Evolutionary conservation across 2,113 vertebrate genomes (phyloP).

Genomic region (Nettapus auritus): DNA sequence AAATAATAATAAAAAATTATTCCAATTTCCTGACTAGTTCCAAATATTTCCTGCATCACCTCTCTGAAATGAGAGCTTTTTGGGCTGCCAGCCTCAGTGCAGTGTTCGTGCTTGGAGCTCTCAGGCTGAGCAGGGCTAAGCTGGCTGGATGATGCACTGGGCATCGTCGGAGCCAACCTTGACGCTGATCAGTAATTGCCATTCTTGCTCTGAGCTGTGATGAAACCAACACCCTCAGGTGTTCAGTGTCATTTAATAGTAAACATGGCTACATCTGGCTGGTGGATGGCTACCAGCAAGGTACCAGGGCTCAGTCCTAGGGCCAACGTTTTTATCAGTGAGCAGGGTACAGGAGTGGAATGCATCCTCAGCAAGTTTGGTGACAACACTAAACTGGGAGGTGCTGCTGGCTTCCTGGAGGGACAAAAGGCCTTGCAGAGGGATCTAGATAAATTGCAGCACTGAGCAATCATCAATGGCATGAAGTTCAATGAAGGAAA

Average conservation of each 20-base stretch:
- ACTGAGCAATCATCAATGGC: too few relatives aligned
- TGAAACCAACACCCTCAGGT: rapidly evolving
- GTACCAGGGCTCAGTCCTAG: background rate
- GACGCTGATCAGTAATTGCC: rapidly evolving
- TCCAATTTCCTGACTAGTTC: background rate
- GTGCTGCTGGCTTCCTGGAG: background rate
- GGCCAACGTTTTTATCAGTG: background rate
- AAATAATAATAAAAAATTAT: too few relatives aligned
- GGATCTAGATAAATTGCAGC: too few relatives aligned
- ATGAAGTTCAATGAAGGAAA: too few relatives aligned
- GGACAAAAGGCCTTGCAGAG: background rate
- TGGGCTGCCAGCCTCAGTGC: background rate
- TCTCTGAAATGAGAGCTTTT: rapidly evolving
- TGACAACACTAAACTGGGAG: background rate
- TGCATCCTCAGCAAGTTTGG: background rate
- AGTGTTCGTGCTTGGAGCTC: background rate
- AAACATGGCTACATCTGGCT: background rate
- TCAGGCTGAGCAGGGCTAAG: background rate
- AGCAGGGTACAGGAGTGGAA: background rate
- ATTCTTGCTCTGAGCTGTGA: background rate
- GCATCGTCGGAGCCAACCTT: background rate
- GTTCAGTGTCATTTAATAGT: background rate
- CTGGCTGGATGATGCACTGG: rapidly evolving
- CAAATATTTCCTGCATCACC: background rate
- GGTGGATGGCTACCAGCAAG: background rate